Evolutionary conservation across 2,797 vertebrate species (phyloP).

Genomic region (Pteronotus mesoamericanus): DNA sequence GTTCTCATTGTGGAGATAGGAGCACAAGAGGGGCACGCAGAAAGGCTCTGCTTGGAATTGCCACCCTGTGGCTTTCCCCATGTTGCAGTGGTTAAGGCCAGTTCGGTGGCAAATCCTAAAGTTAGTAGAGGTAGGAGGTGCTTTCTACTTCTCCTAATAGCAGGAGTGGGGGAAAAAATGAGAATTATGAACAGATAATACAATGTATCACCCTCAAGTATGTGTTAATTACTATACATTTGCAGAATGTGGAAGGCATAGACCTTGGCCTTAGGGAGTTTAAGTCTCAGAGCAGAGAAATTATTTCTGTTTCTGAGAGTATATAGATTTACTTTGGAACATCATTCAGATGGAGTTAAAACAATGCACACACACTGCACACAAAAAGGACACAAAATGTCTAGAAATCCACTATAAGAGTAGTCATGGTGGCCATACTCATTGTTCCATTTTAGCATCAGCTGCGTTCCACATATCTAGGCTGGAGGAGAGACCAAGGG

Average conservation of each 20-base stretch:
- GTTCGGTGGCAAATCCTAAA: not conserved
- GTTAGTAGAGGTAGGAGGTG: not conserved
- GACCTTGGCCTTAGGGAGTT: not conserved
- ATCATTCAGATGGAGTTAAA: not conserved
- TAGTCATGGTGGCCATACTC: no score
- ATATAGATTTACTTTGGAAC: not conserved
- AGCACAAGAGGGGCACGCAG: not conserved
- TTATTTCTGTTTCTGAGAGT: not conserved
- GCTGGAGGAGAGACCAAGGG: not conserved
- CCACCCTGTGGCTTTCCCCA: not conserved
- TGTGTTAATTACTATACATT: not conserved
- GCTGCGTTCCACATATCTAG: fast-evolving
- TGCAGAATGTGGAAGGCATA: not conserved
- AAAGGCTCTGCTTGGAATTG: not conserved
- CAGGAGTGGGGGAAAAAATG: not conserved
- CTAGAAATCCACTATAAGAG: not conserved
- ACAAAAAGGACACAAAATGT: not conserved
- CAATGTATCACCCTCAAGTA: not conserved
- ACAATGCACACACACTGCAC: not conserved
- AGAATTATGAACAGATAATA: not conserved
- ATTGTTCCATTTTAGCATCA: not conserved
- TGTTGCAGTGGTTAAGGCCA: not conserved
- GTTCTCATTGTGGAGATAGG: not conserved
- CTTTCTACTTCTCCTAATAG: not conserved
- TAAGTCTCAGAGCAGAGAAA: not conserved